Percentiles rank a stretch among this genome's conserved stretches.
These are phyloP conservation scores for Globicephala melas DNA, from an alignment of 2,113 vertebrate genomes.

Conservation along the genomic window DNA sequence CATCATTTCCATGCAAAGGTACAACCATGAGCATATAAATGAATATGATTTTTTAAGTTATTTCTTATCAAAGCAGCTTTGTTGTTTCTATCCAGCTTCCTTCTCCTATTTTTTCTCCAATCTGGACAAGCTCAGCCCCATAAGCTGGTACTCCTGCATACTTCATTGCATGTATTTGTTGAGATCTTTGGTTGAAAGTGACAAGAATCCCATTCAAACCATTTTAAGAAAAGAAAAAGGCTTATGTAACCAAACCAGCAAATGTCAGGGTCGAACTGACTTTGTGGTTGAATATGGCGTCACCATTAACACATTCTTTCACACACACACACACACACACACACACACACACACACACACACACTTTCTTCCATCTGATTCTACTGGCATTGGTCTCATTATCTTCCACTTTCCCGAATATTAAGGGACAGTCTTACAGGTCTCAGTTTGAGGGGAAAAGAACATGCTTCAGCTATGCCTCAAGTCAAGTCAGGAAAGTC, in stretches of 20 bases:
- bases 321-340: fast-evolving
- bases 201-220: not conserved
- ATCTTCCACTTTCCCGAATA: not conserved
- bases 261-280: not conserved
- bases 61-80: not conserved
- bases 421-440: not conserved
- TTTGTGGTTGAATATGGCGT: not conserved
- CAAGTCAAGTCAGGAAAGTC: not conserved
- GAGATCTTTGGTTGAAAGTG: not conserved
- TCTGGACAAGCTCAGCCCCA: not conserved
- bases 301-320: not conserved
- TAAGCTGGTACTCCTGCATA: not conserved
- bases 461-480: not conserved
- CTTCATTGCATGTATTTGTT: not conserved
- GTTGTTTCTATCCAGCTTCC: not conserved
- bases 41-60: not conserved
- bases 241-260: not conserved
- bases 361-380: not conserved
- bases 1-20: not conserved
- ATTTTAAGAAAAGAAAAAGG: not conserved
- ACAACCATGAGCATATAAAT: not conserved
- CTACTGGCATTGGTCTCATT: not conserved
- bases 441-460: not conserved
- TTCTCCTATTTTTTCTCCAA: not conserved
- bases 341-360: fast-evolving